Evolutionary conservation across 2,888 invertebrate genomes (phyloP).

Genomic region (Suillia variegata): DNA sequence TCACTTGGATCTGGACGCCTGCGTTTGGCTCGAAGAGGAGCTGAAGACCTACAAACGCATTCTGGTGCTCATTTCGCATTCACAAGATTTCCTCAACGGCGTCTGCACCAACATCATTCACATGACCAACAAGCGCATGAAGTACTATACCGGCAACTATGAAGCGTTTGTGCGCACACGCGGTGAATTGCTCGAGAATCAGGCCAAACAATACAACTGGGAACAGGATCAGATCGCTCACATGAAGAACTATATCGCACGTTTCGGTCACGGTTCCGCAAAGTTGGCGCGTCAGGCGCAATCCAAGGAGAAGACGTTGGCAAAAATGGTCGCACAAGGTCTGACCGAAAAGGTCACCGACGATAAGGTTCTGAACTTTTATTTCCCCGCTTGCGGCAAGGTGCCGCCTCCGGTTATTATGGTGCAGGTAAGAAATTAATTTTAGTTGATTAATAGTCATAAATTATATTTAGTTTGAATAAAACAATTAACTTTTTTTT

Average conservation of each 20-base stretch:
- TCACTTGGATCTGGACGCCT: slow-evolving; percentile 97
- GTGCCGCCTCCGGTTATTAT: slow-evolving; percentile 99
- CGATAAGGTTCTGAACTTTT: slow-evolving; percentile 93
- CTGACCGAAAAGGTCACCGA: slow-evolving; percentile 91
- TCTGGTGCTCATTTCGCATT: slow-evolving; percentile 96
- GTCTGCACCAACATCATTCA: slow-evolving; percentile 97
- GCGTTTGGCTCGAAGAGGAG: slow-evolving; percentile 99
- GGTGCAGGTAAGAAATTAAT: slow-evolving; percentile 74
- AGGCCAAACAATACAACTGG: slow-evolving; percentile 99
- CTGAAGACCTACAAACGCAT: slow-evolving; percentile 95
- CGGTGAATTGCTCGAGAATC: slow-evolving; percentile 94
- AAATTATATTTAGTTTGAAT: neutral
- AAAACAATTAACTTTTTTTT: neutral
- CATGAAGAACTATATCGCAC: slow-evolving; percentile 99
- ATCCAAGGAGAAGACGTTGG: slow-evolving; percentile 98
- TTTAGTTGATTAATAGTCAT: neutral
- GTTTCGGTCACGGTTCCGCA: slow-evolving; percentile 99
- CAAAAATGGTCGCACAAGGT: slow-evolving; percentile 99
- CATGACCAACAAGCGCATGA: slow-evolving; percentile 88
- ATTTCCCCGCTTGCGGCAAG: slow-evolving; percentile 93
- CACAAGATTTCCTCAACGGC: slow-evolving; percentile 98
- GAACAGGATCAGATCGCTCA: slow-evolving; percentile 99
- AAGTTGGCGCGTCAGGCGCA: slow-evolving; percentile 98
- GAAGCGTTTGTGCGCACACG: slow-evolving; percentile 95
- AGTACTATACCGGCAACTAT: slow-evolving; percentile 96